phyloP scores from a whole-genome alignment of 2,797 vertebrate species.

The Okamejei kenojei region DNA sequence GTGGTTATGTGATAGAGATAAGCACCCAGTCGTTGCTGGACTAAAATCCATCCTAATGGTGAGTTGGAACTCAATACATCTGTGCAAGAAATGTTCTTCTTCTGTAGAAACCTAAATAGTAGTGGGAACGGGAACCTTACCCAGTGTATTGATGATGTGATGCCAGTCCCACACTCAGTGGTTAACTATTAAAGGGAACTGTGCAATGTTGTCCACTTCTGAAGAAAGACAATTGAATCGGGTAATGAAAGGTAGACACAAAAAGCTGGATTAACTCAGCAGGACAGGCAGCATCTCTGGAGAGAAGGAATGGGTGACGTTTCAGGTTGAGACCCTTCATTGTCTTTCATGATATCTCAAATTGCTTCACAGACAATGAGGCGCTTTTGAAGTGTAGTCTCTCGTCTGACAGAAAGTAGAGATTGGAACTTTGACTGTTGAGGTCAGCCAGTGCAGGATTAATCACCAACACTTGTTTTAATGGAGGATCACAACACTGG shows the following conservation, averaged over 20 bases:
- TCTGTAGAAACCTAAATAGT: neutral
- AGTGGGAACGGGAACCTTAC: neutral
- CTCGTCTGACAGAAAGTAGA: neutral
- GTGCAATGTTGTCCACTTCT: no score
- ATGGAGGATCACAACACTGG: neutral
- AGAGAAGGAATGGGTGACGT: no score
- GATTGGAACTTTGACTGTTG: neutral
- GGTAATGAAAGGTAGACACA: neutral
- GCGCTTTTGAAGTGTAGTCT: neutral
- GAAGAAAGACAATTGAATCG: neutral
- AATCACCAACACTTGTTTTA: neutral
- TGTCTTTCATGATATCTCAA: neutral
- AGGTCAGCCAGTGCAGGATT: neutral
- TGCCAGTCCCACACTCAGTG: neutral
- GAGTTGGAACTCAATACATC: neutral
- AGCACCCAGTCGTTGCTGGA: neutral
- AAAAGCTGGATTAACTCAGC: no score
- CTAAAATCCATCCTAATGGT: neutral
- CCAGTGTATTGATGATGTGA: no score
- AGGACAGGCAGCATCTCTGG: no score
- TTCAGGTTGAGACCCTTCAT: no score
- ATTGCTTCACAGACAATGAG: neutral
- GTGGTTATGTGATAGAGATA: neutral
- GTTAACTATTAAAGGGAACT: neutral
- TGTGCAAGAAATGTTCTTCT: neutral